Base-by-base conservation (phyloP, 1,140 invertebrate genomes). In the Linepithema humile region DNA sequence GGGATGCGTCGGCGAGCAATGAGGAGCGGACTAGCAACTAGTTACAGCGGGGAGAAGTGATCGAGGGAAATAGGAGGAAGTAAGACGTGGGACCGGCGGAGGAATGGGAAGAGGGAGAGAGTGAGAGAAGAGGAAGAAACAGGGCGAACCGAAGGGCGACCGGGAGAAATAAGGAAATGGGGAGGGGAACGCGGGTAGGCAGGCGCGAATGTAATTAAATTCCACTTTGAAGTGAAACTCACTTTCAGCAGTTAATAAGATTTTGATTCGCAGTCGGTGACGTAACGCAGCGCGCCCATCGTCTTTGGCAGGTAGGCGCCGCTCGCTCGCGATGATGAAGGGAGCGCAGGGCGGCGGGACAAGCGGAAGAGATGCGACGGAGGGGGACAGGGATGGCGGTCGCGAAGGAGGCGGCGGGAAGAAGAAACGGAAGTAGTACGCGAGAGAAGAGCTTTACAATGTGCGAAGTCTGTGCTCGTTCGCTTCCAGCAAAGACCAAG, bases 181-280 rank as follows among this genome's bases (percentile, higher is more conserved):
- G 60, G 59, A n/a, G n/a, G 57, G 75, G 70, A n/a, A 45, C 29
- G 60, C 38, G 73, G 85, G 59, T 78, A 84, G 67, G 70, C 65
- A 84, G 88, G 91, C 88, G 89, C 88, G 82, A 91, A 90, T 90
- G 89, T 92, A 92, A 93, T 94, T 93, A 92, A 92, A 92, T 91
- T 92, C 90, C 89, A 90, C 85, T 93, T 92, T 86, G 88, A 92
- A 91, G 87, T 92, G 88, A 90, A 92, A 91, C 90, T 91, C 88
- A 91, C 87, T 92, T 92, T 92, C 88, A 91, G 90, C 88, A 89
- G 86, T 92, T 93, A 93, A 93, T 93, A 92, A 91, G 93, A 93
- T 93, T 94, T 93, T 92, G 90, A 92, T 92, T 93, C 89, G 83
- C 73, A 88, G 86, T 87, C 87, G 89, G 85, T 88, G 89, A 92